phyloP scores from a whole-genome alignment of 2,888 invertebrate genomes.

The Hyalella azteca region DNA sequence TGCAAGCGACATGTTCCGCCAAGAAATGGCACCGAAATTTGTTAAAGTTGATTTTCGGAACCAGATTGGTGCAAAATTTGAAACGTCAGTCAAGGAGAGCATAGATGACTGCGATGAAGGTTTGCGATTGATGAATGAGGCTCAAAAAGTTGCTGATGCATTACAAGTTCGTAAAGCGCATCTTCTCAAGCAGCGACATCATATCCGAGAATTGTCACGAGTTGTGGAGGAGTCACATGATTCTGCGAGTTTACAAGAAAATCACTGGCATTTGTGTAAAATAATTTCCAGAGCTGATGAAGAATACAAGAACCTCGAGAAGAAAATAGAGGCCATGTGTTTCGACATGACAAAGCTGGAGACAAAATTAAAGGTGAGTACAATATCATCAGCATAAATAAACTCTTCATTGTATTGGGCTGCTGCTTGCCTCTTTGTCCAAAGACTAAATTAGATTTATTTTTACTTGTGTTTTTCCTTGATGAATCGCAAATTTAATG shows the following conservation, averaged over 20 bases:
- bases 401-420: too few species aligned
- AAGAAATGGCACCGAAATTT: background rate
- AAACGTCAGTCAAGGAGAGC: too few species aligned
- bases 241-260: background rate
- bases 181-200: background rate
- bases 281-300: background rate
- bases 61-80: background rate
- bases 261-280: background rate
- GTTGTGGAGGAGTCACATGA: background rate
- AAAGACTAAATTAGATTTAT: too few species aligned
- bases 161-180: background rate
- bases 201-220: background rate
- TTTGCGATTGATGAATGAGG: background rate
- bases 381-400: too few species aligned
- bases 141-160: background rate
- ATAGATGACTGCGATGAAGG: background rate
- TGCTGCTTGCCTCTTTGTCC: too few species aligned
- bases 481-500: too few species aligned
- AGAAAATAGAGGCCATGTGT: background rate
- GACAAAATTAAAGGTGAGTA: background rate
- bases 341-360: background rate
- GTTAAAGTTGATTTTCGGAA: background rate
- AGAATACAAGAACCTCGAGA: background rate
- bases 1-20: background rate
- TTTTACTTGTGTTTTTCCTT: too few species aligned